Base-by-base conservation (phyloP, 2,113 vertebrate species). In the Otolemur garnettii region DNA sequence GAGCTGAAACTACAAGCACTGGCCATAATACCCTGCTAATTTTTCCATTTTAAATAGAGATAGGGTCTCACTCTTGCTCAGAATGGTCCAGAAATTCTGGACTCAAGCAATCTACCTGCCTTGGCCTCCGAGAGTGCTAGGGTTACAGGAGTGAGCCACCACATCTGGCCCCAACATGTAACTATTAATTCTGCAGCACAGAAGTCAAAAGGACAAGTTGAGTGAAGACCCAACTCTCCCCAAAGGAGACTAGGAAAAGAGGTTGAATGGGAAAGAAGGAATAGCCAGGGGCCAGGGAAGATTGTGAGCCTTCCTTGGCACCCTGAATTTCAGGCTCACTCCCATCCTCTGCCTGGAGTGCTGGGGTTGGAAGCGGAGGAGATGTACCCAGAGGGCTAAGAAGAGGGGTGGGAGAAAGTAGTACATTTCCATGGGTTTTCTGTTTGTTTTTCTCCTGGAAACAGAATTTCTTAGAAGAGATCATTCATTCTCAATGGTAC, bases 371-470 rank as follows among this genome's bases (percentile, higher is more conserved):
- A 62, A 71, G 50, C 30, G 66, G 33, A 72, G 82, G 30, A 30
- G 7, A 60, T 10, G 15, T 30, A 2, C 21, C 0, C 9, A 19
- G 42, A 74, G 69, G 14, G 7, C 55, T 14, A 18, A 75, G 81
- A 69, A 53, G 11, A 64, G n/a, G 17, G 19, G 45, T 3, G 0
- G 60, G 68, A 89, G 42, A 5, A 79, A 38, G 22, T 75, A 10
- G 57, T 24, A 15, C 79, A 57, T 10, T 45, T 75, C 42, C 74
- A 30, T 50, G 45, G 28, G 26, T 30, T 50, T 79, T 66, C 62
- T 53, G 69, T 90, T 87, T 17, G 53, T 38, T 85, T 93, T 87
- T 90, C 50, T 78, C 38, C 82, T 90, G 79, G 62, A 92, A 85
- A 86, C 53, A 28, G 74, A 87, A 89, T 62, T n/a, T 79, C 55